A percentile compares a stretch with the other conserved stretches of the same genome.
Evolutionary conservation across 2,797 vertebrate species (phyloP).

Genomic region (Heteromormyrus szaboi): DNA sequence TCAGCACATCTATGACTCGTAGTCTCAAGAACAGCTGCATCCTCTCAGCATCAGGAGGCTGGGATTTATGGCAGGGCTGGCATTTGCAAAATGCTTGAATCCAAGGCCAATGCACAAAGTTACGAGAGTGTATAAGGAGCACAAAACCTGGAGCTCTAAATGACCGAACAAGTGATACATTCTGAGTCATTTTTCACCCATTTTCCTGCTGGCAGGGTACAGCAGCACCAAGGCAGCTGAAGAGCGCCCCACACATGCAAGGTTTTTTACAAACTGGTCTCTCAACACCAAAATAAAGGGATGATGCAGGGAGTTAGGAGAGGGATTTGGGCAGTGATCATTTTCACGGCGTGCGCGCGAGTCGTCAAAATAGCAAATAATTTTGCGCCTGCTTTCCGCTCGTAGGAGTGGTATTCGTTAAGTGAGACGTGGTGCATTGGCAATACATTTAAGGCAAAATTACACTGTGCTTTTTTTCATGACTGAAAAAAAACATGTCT

Average conservation of each 20-base stretch:
- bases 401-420: background rate
- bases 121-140: background rate
- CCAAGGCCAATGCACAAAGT: background rate
- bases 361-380: background rate
- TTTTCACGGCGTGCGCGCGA: background rate
- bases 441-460: background rate
- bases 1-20: background rate
- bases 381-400: background rate
- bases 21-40: background rate
- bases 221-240: background rate
- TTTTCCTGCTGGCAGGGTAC: background rate
- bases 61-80: background rate
- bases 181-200: background rate
- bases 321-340: background rate
- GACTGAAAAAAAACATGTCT: background rate
- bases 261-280: background rate
- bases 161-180: background rate
- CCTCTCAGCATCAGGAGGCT: background rate
- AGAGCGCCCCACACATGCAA: background rate
- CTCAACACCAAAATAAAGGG: background rate
- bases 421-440: background rate
- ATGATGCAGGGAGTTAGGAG: background rate
- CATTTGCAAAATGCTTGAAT: background rate
- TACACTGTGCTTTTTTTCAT: background rate
- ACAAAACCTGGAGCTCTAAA: background rate